These are phyloP conservation scores for Drosophila melanica DNA, from an alignment of 1,140 invertebrate species.

Conservation along the genomic window DNA sequence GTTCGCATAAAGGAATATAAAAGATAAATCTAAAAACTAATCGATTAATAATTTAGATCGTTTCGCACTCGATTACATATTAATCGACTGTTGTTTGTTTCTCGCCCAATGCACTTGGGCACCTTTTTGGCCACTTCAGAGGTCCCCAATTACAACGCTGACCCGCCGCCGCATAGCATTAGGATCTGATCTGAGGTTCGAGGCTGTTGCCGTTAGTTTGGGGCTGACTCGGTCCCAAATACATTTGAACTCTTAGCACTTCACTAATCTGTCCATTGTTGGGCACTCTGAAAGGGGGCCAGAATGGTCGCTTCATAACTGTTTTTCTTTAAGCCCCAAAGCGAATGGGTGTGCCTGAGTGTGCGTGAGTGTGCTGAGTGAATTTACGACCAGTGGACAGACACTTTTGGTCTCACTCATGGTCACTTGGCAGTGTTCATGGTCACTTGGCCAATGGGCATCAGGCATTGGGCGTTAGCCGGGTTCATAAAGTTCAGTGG, in stretches of 20 bases:
- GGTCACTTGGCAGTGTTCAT: constrained; percentile 70
- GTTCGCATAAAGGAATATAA: too few relatives aligned
- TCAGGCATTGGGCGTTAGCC: constrained; percentile 4
- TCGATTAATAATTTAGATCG: constrained; percentile 7
- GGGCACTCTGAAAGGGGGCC: constrained; percentile 54
- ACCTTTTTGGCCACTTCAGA: constrained; percentile 35
- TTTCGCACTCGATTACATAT: constrained; percentile 12
- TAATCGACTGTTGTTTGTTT: constrained; percentile 25
- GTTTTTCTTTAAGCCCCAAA: constrained; percentile 11
- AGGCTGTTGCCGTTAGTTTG: neutral
- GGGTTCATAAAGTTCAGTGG: constrained; percentile 70
- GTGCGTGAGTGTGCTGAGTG: constrained; percentile 30
- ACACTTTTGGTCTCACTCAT: constrained; percentile 67
- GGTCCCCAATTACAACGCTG: constrained; percentile 18
- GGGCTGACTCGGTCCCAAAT: constrained; percentile 28
- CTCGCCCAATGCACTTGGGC: neutral
- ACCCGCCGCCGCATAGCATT: constrained; percentile 12
- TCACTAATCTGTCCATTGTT: constrained; percentile 81
- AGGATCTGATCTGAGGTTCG: constrained; percentile 20
- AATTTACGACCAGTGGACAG: constrained; percentile 66
- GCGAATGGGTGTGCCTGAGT: neutral
- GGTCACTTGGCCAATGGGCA: constrained; percentile 52
- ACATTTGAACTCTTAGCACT: constrained; percentile 78
- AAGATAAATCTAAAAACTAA: neutral
- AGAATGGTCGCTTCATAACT: constrained; percentile 63